These are phyloP conservation scores for Aspidiotus rigidus DNA, from an alignment of 2,888 invertebrate species.

Conservation along the genomic window DNA sequence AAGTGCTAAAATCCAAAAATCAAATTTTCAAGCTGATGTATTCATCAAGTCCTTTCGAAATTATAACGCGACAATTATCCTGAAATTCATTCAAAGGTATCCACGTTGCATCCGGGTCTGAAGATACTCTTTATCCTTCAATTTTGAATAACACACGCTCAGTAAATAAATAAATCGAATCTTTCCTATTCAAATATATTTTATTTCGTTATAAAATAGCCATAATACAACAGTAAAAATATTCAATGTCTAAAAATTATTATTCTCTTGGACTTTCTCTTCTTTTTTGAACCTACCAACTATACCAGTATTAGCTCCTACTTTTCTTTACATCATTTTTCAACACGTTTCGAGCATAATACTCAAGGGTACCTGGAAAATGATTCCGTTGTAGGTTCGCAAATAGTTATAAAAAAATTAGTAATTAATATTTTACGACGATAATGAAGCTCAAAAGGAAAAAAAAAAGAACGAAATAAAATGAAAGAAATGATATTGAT, in stretches of 20 bases:
- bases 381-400: too few relatives aligned
- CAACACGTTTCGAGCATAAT: too few relatives aligned
- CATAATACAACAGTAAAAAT: slow-evolving; percentile 33
- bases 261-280: slow-evolving; percentile 3
- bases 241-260: slow-evolving; percentile 20
- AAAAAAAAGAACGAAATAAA: not conserved
- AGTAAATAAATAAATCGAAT: not conserved
- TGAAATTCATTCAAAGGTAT: too few relatives aligned
- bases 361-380: too few relatives aligned
- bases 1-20: too few relatives aligned
- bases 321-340: too few relatives aligned
- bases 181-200: slow-evolving; percentile 11
- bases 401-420: slow-evolving; percentile 20
- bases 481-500: not conserved
- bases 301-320: not conserved
- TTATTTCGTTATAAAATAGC: slow-evolving; percentile 31
- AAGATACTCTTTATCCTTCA: too few relatives aligned
- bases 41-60: too few relatives aligned
- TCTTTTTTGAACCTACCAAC: slow-evolving; percentile 10
- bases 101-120: too few relatives aligned
- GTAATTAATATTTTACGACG: slow-evolving; percentile 27
- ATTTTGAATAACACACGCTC: too few relatives aligned
- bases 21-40: too few relatives aligned
- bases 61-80: too few relatives aligned
- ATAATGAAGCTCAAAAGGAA: slow-evolving; percentile 6